Percentiles rank a stretch among this genome's conserved stretches.
Conservation (phyloP, 37 sponge, comb jelly and placozoan species). For the Cladorhizidae sp. region DNA sequence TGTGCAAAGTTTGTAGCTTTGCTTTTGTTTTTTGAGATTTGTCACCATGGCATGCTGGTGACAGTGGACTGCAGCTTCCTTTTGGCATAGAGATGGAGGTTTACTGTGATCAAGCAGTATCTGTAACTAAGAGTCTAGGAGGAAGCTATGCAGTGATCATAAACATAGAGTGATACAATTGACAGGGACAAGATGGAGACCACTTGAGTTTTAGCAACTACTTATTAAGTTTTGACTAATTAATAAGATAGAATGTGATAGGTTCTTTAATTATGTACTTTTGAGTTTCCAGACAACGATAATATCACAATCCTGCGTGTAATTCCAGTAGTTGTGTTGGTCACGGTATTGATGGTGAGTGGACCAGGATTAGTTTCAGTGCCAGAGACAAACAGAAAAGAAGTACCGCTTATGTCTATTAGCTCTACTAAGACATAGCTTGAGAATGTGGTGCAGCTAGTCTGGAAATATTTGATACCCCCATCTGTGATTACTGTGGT, state of each 20-base stretch:
- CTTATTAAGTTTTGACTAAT: no score
- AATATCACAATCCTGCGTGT: background rate
- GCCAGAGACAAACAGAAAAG: conserved; percentile 71
- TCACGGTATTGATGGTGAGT: conserved; percentile 37
- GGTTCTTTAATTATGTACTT: background rate
- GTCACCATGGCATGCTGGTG: no score
- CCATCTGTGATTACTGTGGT: conserved; percentile 60
- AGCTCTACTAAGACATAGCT: conserved; percentile 71
- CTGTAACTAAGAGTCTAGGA: no score
- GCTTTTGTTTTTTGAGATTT: no score
- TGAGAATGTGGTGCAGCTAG: conserved; percentile 61
- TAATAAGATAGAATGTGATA: background rate
- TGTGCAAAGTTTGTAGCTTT: no score
- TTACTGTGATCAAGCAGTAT: no score
- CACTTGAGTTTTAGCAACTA: no score
- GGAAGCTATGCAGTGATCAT: background rate
- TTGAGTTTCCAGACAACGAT: background rate
- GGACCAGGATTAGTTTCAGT: conserved; percentile 76
- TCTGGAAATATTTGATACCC: conserved; percentile 82
- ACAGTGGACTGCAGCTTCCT: no score
- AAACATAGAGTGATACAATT: no score
- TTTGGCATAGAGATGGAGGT: no score
- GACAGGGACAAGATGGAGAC: no score
- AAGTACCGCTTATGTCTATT: conserved; percentile 56
- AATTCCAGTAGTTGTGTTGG: conserved; percentile 1